These are phyloP conservation scores for Brachyistius frenatus DNA, from an alignment of 2,113 vertebrate species.

Conservation along the genomic window DNA sequence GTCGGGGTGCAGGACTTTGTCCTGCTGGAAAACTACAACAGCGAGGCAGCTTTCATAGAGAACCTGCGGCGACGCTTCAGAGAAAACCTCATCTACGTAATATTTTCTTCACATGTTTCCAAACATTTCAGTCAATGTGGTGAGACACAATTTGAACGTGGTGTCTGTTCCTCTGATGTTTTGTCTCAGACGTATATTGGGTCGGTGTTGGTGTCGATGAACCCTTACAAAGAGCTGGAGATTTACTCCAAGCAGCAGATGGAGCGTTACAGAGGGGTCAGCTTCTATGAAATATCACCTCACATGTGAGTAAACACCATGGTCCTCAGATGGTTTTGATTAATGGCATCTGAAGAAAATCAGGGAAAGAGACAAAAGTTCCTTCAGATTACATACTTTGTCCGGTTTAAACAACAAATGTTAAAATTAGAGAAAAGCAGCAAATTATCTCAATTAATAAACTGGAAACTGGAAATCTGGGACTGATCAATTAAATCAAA, in stretches of 20 bases:
- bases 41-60: slow-evolving; percentile 96
- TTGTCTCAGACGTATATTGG: slow-evolving; percentile 93
- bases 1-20: slow-evolving; percentile 98
- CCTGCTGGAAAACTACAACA: slow-evolving; percentile 96
- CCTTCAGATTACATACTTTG: no score
- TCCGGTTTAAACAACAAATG: no score
- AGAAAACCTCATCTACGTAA: slow-evolving; percentile 96
- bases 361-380: no score
- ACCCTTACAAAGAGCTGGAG: slow-evolving; percentile 96
- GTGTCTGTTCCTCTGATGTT: slow-evolving; percentile 28
- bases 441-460: no score
- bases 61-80: slow-evolving; percentile 94
- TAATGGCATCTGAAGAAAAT: background rate
- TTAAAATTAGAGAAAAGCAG: no score
- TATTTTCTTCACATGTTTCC: background rate
- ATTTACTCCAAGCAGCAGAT: slow-evolving; percentile 97
- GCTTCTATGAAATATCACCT: slow-evolving; percentile 98
- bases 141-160: slow-evolving; percentile 6
- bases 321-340: background rate
- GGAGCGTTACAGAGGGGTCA: slow-evolving; percentile 97
- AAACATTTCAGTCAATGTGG: slow-evolving; percentile 24
- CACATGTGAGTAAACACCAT: slow-evolving; percentile 92
- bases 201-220: slow-evolving; percentile 96
- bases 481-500: no score
- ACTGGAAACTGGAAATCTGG: no score